Base-by-base conservation (phyloP, 2,888 invertebrate species). In the Amphipyra tragopoginis region DNA sequence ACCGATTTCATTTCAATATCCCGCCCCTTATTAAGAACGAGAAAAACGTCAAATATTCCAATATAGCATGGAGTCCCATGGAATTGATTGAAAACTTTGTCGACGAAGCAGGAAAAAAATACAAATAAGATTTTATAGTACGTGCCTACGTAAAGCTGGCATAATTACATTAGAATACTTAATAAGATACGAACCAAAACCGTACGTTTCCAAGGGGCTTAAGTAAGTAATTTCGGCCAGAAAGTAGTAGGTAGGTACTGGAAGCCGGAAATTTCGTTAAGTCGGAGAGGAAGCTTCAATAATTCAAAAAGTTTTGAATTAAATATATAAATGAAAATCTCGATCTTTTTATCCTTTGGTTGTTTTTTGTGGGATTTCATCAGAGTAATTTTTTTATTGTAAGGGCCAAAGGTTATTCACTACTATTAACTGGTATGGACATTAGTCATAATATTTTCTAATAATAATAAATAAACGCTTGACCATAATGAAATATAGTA, bases 1-100 rank as follows among this genome's bases (percentile, higher is more conserved):
- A 79, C 72, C 79, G 63, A 77, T 77, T 78, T 75, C 78, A 82
- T 85, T 85, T 79, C 76, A 83, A 33, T n/a, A n/a, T n/a, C 45
- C 44, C 9, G 49, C 43, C 51, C 53, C 64, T 67, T 66, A 70
- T 49, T 54, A 67, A 26, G 45, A 34, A 52, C 40, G 26, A 61
- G 55, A 40, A 51, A 54, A 57, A 61, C 50, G 53, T 48, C 65
- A 54, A 54, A 21, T 59, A 67, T 65, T 63, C 26, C 55, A 58
- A 65, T 47, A 42, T 56, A 51, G 7, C 29, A 29, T 36, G 47
- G 42, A 66, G 33, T 54, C 49, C 51, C 40, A 51, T 38, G 36
- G 51, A 54, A 51, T 65, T 62, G 56, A 59, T 74, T 64, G 53
- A 51, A 66, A 54, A 54, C 49, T 64, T 68, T 61, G 60, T 63